Percentiles rank a stretch among this genome's conserved stretches.
These are phyloP conservation scores for Strigops habroptila DNA, from an alignment of 2,113 vertebrate genomes.

Conservation along the genomic window DNA sequence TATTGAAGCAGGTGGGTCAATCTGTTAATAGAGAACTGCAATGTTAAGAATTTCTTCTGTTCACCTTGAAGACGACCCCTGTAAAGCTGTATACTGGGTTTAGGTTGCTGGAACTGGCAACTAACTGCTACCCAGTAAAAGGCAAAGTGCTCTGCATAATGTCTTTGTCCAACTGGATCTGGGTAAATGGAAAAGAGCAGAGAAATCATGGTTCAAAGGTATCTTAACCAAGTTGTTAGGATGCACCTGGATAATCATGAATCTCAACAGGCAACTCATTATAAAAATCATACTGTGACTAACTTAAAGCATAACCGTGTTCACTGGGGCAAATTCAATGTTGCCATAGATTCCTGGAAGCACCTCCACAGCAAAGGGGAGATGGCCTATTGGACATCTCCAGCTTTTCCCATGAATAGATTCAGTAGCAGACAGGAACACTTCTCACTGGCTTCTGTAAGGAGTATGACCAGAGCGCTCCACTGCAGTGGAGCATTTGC, in stretches of 20 bases:
- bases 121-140: not conserved
- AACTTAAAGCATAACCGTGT: not conserved
- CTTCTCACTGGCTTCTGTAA: not conserved
- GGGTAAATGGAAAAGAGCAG: not conserved
- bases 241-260: not conserved
- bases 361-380: not conserved
- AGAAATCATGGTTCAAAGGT: not conserved
- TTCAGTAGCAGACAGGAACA: not conserved
- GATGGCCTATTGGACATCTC: not conserved
- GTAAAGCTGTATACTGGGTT: not conserved
- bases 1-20: slow-evolving; percentile 10
- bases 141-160: not conserved
- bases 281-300: not conserved
- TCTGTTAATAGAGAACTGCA: not conserved
- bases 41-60: not conserved
- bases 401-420: not conserved
- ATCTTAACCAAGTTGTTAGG: not conserved
- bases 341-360: not conserved
- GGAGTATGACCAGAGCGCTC: not conserved
- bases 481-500: accelerated
- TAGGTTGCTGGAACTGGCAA: not conserved
- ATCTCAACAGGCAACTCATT: not conserved
- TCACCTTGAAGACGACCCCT: not conserved
- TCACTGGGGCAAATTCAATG: not conserved
- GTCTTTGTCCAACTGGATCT: not conserved